Evolutionary conservation across 2,797 vertebrate species (phyloP), one percentile per base, ranked within the genome.

Genomic region (Babyrousa celebensis): DNA sequence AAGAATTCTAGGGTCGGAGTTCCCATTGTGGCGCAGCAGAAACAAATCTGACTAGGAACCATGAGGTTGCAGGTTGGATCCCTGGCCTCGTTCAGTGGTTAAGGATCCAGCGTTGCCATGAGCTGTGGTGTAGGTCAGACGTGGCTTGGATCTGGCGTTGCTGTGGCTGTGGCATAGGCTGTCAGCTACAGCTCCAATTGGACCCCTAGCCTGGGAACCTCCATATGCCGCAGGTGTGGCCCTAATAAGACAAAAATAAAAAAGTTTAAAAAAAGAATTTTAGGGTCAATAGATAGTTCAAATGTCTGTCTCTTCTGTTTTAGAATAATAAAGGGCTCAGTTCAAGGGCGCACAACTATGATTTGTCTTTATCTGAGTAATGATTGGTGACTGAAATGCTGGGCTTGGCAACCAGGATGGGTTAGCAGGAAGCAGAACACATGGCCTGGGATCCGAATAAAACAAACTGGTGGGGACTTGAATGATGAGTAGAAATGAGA

Each of bases 261-360:
- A 36, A 36, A 36, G 36, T 36, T 36, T 36, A 36, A 36, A 36
- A 36, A 36, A 68, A 91, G 79, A 93, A 67, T 63, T 74, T 70
- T 67, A 74, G 52, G 21, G n/a, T 70, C 58, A 74, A 2, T 89
- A 68, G 74, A 14, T 82, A 77, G 52, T 96, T 96, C 77, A 71
- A 94, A 60, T 72, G 8, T 74, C 25, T 89, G 8, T 78, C 25
- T 89, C 2, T 72, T 74, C 36, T 82, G 48, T 85, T 78, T 77
- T 62, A 72, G 75, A 16, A 21, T 60, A 48, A 86, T 60, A 92
- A 92, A 83, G 29, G 15, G 36, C 65, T 91, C 52, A 80, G 23
- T 95, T 86, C 29, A 83, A 36, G 56, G 15, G 40, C 1, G 32
- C 1, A 20, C 18, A 71, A 4, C 48, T 91, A 11, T 72, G 21